A percentile compares a stretch with the other conserved stretches of the same genome.
Evolutionary conservation across 2,888 invertebrate genomes (phyloP).

Genomic region (Anarsia innoxiella): DNA sequence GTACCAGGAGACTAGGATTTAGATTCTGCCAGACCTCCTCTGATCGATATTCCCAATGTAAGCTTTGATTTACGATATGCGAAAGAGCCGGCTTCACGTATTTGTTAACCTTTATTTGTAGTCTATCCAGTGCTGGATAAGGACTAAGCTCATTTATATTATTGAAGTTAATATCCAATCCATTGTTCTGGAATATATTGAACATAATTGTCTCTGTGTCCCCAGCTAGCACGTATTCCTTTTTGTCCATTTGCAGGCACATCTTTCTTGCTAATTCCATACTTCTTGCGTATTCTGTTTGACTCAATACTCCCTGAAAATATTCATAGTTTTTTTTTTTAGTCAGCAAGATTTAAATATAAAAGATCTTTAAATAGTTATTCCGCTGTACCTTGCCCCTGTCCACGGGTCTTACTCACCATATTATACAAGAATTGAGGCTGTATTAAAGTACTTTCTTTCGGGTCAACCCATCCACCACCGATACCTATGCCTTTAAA

Average conservation of each 20-base stretch:
- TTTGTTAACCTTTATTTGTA: slow-evolving; percentile 40
- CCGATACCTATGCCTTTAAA: slow-evolving; percentile 64
- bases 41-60: slow-evolving; percentile 45
- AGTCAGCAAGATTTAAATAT: too few species aligned
- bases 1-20: slow-evolving; percentile 42
- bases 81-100: slow-evolving; percentile 51
- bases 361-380: too few species aligned
- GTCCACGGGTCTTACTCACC: too few species aligned
- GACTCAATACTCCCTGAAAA: slow-evolving; percentile 55
- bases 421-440: slow-evolving; percentile 48
- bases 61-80: slow-evolving; percentile 44
- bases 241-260: slow-evolving; percentile 35
- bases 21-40: slow-evolving; percentile 39
- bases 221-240: slow-evolving; percentile 32
- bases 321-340: too few species aligned
- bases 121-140: slow-evolving; percentile 34
- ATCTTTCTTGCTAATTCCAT: slow-evolving; percentile 35
- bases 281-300: slow-evolving; percentile 35
- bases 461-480: slow-evolving; percentile 62
- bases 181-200: slow-evolving; percentile 22
- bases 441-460: slow-evolving; percentile 47
- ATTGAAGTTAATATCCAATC: slow-evolving; percentile 46
- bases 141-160: slow-evolving; percentile 48
- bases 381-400: too few species aligned
- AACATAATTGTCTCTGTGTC: slow-evolving; percentile 34